Evolutionary conservation across 2,113 vertebrate genomes (phyloP).

Genomic region (Ornithorhynchus anatinus): DNA sequence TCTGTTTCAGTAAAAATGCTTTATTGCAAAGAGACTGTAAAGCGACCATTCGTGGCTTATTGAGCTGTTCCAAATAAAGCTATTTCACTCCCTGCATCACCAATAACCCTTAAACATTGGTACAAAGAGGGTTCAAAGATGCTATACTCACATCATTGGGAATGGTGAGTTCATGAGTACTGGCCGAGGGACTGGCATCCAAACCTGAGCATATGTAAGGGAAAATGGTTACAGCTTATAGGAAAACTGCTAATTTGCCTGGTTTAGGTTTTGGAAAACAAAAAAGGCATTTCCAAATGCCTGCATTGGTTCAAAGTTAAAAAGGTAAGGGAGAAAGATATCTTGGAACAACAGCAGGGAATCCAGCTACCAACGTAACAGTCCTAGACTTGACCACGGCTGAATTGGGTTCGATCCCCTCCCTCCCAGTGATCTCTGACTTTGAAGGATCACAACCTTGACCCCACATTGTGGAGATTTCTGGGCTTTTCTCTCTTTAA

Average conservation of each 20-base stretch:
- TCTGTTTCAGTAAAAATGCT: no score
- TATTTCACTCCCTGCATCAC: no score
- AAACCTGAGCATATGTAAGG: constrained; percentile 82
- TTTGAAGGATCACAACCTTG: neutral
- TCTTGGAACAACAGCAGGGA: constrained; percentile 47
- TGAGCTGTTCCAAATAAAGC: no score
- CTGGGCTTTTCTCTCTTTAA: neutral
- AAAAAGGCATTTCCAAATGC: constrained; percentile 39
- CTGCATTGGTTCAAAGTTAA: constrained; percentile 15
- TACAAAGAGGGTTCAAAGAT: constrained; percentile 4
- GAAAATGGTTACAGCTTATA: constrained; percentile 60
- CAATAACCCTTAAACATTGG: neutral
- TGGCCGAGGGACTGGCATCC: constrained; percentile 94
- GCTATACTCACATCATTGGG: constrained; percentile 95
- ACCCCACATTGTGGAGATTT: neutral
- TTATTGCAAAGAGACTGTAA: no score
- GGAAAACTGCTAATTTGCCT: rapidly evolving
- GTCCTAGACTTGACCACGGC: neutral
- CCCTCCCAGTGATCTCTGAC: neutral
- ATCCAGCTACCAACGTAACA: constrained; percentile 22
- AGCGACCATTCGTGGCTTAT: no score
- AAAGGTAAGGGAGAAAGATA: constrained; percentile 56
- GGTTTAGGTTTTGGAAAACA: constrained; percentile 27
- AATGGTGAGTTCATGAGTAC: constrained; percentile 98
- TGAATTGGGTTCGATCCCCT: neutral